Evolutionary conservation across 2,113 vertebrate species (phyloP).

Genomic region (Saccopteryx bilineata): DNA sequence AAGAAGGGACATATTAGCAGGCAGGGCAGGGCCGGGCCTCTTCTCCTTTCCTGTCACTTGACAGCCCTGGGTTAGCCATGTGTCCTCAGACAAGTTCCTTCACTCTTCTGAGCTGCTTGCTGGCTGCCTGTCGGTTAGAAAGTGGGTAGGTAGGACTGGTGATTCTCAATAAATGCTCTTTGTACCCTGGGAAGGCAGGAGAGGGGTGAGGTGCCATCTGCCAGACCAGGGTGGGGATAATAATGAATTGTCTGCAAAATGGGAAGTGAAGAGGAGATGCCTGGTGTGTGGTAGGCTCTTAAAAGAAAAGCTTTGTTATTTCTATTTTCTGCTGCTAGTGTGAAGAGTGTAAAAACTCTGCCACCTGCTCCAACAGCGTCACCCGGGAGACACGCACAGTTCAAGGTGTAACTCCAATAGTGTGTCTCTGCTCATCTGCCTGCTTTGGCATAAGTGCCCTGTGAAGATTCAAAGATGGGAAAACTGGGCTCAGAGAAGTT

Average conservation of each 20-base stretch:
- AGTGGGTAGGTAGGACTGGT: fast-evolving
- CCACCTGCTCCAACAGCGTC: fast-evolving
- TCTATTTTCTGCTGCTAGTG: fast-evolving
- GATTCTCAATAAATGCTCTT: fast-evolving
- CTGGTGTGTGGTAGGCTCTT: background rate
- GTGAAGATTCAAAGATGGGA: background rate
- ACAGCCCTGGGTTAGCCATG: fast-evolving
- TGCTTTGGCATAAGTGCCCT: fast-evolving
- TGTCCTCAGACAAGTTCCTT: background rate
- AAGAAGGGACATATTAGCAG: no score
- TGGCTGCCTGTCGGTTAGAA: background rate
- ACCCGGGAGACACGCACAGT: fast-evolving
- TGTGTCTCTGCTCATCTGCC: background rate
- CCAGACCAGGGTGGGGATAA: background rate
- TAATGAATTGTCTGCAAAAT: fast-evolving
- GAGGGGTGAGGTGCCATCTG: background rate
- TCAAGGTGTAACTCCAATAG: fast-evolving
- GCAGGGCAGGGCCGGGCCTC: no score
- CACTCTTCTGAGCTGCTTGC: background rate
- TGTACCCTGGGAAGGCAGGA: background rate
- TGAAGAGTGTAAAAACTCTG: fast-evolving
- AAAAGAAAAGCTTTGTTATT: background rate
- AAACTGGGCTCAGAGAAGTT: background rate
- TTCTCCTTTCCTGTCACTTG: background rate
- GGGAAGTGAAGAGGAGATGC: background rate